Evolutionary conservation across 2,888 invertebrate species (phyloP).

Genomic region (Brachypalpus laphriformis): DNA sequence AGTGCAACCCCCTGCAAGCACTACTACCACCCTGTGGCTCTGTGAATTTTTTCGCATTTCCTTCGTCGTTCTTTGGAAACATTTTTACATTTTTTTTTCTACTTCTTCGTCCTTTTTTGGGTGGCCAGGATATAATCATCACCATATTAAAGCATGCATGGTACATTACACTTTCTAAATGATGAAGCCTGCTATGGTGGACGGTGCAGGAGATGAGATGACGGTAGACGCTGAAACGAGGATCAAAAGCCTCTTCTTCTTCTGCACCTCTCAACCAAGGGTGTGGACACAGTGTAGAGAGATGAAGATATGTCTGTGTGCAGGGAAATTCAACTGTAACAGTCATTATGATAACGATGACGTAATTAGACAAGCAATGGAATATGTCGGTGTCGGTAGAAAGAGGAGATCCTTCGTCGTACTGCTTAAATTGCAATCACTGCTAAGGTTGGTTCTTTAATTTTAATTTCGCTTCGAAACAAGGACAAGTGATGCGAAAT

Average conservation of each 20-base stretch:
- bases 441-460: conserved; percentile 53
- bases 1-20: neutral
- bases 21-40: neutral
- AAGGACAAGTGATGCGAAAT: conserved; percentile 67
- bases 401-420: conserved; percentile 9
- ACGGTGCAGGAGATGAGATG: neutral
- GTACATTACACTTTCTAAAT: conserved; percentile 73
- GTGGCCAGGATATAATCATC: conserved; percentile 72
- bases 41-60: conserved; percentile 3
- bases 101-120: conserved; percentile 42
- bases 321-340: conserved; percentile 59
- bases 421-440: conserved; percentile 69
- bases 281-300: conserved; percentile 14
- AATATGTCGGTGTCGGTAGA: conserved; percentile 1
- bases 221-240: conserved; percentile 26
- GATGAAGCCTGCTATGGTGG: conserved; percentile 46
- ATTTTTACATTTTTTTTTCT: conserved; percentile 6
- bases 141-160: conserved; percentile 75
- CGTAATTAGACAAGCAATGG: conserved; percentile 69
- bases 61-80: neutral
- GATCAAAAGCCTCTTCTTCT: conserved; percentile 62
- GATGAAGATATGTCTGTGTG: neutral
- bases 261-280: neutral
- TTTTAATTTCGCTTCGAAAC: conserved; percentile 59
- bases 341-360: conserved; percentile 74